Base-by-base conservation (phyloP, 2,113 vertebrate species). In the Ariopsis seemanni region DNA sequence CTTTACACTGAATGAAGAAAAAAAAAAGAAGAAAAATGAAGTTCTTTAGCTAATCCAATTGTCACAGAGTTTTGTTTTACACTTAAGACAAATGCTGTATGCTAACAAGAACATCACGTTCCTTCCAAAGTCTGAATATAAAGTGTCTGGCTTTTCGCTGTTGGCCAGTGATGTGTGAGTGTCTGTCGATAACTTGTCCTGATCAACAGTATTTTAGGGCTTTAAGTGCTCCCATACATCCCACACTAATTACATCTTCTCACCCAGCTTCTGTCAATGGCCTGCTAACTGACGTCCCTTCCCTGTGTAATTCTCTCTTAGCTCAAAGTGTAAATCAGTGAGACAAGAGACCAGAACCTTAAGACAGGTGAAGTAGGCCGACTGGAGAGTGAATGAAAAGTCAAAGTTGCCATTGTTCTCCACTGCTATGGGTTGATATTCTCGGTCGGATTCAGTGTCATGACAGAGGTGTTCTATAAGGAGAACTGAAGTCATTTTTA, bases 201-300 rank as follows among this genome's bases (percentile, higher is more conserved):
- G 93, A 94, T 94, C 93, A 93, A 92, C 93, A 91, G 86, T 89
- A 93, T 93, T 92, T 92, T 90, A 91, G 87, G 75, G 88, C 91
- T 88, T 92, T 92, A 93, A 93, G 91, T 88, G 87, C 90, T 87
- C 75, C 90, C 90, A 91, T 90, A 91, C 90, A 87, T 92, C 92
- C 81, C 83, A 63, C 90, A 90, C 90, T 90, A 92, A 91, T 92
- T 91, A 91, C 85, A 92, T 87, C 63, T 87, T 87, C 87, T 89
- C 67, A 60, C 69, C 88, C 52, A 34, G 75, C 60, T 86, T 82
- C 85, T 84, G 89, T 88, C 91, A 88, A 82, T 74, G 72, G 27
- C 67, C 67, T 65, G 27, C 86, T 89, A 90, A 90, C 87, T 81
- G 87, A 89, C 82, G 53, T 86, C 87, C 84, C 77, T 77, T 80